Base-by-base conservation (phyloP, 2,113 vertebrate species). In the Xiphias gladius region DNA sequence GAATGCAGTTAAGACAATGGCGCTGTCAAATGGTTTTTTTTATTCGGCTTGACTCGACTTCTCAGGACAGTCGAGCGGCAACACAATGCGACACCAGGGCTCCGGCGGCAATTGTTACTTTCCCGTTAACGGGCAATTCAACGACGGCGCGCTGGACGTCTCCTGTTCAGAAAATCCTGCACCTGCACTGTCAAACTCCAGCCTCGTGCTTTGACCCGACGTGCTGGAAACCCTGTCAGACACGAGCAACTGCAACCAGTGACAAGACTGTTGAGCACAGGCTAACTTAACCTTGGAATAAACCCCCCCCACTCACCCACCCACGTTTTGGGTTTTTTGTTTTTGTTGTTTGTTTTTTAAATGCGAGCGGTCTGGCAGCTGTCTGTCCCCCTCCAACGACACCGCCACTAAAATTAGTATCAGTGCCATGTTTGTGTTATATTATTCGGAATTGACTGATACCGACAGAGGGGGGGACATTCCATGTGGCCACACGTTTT, bases 221-320 rank as follows among this genome's bases (percentile, higher is more conserved):
- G 64, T 41, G 86, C 54, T 65, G 68, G 61, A 48, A 66, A 82
- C 48, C 30, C 62, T 50, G 76, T 65, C 74, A 46, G 39, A 55
- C 50, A 61, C 61, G 28, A 80, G 79, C 24, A n/a, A 58, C 88
- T 80, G 92, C 91, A 93, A 91, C 89, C 91, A 82, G 91, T 93
- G 92, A 91, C 77, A 75, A 86, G 66, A 87, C 89, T 93, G 92
- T 93, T 92, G 92, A 91, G 77, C 85, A n/a, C 68, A 67, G 80
- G 90, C 67, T 78, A 88, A 93, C 48, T 92, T 93, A 93, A 93
- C 92, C 91, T 94, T 92, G 89, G 90, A 89, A 80, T 67, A 70
- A 55, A 69, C 30, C 28, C 71, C 41, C 32, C 61, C n/a, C 20
- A 37, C 0, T 3, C 28, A 6, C n/a, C n/a, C n/a, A n/a, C n/a